phyloP scores from a whole-genome alignment of 2,888 invertebrate genomes.

The Creontiades dilutus region DNA sequence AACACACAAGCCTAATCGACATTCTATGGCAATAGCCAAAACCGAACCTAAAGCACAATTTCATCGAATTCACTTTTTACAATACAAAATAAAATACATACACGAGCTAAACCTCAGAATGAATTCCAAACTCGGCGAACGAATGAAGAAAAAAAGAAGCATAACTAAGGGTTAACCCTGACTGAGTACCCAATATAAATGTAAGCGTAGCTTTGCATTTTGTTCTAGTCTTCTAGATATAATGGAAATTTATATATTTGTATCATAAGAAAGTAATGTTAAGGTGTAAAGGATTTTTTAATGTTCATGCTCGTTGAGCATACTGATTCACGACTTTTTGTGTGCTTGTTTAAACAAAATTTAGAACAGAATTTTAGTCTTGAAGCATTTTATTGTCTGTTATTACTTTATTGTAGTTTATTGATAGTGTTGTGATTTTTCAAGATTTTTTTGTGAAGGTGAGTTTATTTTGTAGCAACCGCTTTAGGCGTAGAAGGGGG shows the following conservation, averaged over 20 bases:
- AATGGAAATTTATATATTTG: conserved; percentile 67
- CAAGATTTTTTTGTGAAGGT: conserved; percentile 57
- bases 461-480: conserved; percentile 30
- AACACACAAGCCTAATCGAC: background rate
- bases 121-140: background rate
- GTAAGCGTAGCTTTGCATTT: conserved; percentile 61
- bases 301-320: conserved; percentile 31
- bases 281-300: conserved; percentile 64
- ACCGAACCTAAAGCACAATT: background rate
- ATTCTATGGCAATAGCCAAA: background rate
- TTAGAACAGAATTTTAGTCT: conserved; percentile 64
- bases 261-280: conserved; percentile 54
- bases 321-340: conserved; percentile 51
- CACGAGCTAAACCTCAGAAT: background rate
- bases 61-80: conserved; percentile 30
- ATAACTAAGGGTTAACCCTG: conserved; percentile 35
- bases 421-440: conserved; percentile 68
- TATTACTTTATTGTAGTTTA: conserved; percentile 70
- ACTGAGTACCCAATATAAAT: conserved; percentile 45
- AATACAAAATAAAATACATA: background rate
- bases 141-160: conserved; percentile 21
- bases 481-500: background rate
- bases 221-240: conserved; percentile 64
- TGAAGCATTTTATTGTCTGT: conserved; percentile 70
- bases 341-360: conserved; percentile 58